A percentile compares a stretch with the other conserved stretches of the same genome.
Conservation (phyloP, 2,113 vertebrate species). For the Plecotus auritus region DNA sequence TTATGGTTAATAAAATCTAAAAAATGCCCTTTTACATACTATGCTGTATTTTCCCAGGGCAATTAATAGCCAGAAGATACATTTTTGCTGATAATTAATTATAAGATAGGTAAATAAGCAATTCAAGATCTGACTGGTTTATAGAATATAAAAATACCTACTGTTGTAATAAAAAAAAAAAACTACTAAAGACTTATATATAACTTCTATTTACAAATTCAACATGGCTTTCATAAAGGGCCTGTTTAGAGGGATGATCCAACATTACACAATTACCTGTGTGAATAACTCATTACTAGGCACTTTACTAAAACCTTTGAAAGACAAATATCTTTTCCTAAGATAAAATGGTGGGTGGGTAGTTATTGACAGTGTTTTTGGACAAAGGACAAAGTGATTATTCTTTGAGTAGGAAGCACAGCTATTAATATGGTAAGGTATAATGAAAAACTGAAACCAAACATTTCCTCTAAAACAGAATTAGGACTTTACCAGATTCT, state of each 20-base stretch:
- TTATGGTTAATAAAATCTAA: not conserved
- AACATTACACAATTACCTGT: not conserved
- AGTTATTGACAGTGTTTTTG: not conserved
- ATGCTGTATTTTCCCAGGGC: not conserved
- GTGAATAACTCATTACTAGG: not conserved
- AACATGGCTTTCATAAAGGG: not conserved
- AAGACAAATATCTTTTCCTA: not conserved
- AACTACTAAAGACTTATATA: not conserved
- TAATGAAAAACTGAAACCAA: not conserved
- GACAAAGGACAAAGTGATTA: not conserved
- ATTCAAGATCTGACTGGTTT: not conserved
- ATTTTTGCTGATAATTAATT: conserved; percentile 6
- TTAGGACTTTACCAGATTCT: not conserved
- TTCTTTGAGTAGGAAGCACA: not conserved
- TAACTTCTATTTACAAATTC: not conserved
- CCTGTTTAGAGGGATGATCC: not conserved
- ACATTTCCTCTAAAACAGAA: not conserved
- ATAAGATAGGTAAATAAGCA: not conserved
- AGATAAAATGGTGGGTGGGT: not conserved
- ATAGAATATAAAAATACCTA: not conserved
- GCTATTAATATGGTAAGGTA: not conserved
- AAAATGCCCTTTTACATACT: not conserved
- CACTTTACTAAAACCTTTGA: not conserved
- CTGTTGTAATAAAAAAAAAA: not conserved
- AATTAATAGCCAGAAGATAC: not conserved